A percentile compares a stretch with the other conserved stretches of the same genome.
Conservation (phyloP, 2,113 vertebrate species). For the Hylia prasina region DNA sequence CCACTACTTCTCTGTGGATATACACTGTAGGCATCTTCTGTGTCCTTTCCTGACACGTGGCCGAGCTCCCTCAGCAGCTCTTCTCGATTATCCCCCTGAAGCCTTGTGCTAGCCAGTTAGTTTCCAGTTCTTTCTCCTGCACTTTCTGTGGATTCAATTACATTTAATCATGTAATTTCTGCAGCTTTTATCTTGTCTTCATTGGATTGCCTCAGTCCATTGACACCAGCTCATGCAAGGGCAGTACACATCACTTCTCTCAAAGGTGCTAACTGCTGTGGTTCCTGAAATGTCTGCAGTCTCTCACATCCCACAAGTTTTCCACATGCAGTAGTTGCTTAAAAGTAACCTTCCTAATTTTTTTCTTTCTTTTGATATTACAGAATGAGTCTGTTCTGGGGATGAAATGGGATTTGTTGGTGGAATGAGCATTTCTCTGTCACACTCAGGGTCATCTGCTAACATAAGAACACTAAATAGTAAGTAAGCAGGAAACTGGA, state of each 20-base stretch:
- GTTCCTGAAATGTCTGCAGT: not conserved
- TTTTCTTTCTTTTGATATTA: not conserved
- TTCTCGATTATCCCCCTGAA: not conserved
- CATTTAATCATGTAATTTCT: not conserved
- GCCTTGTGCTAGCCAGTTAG: not conserved
- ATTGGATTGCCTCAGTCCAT: not conserved
- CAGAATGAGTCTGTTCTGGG: not conserved
- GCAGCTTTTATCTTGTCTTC: not conserved
- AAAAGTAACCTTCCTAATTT: not conserved
- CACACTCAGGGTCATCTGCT: not conserved
- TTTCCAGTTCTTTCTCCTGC: not conserved
- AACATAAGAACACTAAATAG: not conserved
- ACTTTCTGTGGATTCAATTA: not conserved
- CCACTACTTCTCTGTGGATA: not conserved
- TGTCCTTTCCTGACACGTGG: not conserved
- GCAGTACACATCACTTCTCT: not conserved
- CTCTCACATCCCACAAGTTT: not conserved
- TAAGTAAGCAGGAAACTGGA: not conserved
- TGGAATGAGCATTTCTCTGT: not conserved
- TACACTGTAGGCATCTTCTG: not conserved
- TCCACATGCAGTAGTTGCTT: not conserved
- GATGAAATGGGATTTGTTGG: not conserved
- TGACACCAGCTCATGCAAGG: not conserved
- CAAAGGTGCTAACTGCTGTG: not conserved
- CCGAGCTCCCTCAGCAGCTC: not conserved